A percentile compares a stretch with the other conserved stretches of the same genome.
Evolutionary conservation across 2,888 invertebrate species (phyloP).

Genomic region (Acleris cristana): DNA sequence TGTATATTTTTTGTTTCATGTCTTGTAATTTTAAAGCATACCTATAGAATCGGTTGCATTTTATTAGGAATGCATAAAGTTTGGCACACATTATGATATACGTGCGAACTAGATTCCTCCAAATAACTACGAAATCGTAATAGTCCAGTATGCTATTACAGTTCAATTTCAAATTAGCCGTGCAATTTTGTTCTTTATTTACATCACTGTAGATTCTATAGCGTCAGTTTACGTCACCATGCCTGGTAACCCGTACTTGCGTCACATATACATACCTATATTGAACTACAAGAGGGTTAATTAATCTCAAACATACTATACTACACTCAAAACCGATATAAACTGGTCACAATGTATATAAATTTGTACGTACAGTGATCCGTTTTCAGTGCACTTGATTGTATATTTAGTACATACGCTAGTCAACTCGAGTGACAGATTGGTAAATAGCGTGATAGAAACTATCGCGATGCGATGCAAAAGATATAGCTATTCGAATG

Average conservation of each 20-base stretch:
- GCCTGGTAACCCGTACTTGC: neutral
- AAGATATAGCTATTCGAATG: constrained; percentile 30
- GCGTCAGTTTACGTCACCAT: neutral
- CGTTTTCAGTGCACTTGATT: neutral
- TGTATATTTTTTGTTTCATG: too few species aligned
- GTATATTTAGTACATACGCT: neutral
- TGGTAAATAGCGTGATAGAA: constrained; percentile 37
- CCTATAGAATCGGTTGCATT: too few species aligned
- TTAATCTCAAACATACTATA: constrained; percentile 10
- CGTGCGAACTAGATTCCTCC: too few species aligned
- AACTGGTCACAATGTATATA: too few species aligned
- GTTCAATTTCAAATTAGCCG: neutral
- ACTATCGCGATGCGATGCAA: constrained; percentile 27
- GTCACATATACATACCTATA: neutral
- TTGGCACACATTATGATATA: too few species aligned
- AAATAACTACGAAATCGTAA: too few species aligned
- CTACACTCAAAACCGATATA: too few species aligned
- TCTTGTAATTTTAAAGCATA: too few species aligned
- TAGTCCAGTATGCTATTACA: too few species aligned
- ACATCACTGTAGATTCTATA: neutral
- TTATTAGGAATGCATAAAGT: too few species aligned
- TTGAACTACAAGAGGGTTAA: neutral
- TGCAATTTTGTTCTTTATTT: neutral
- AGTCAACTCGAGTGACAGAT: constrained; percentile 34
- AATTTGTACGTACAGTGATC: too few species aligned